phyloP scores from a whole-genome alignment of 2,797 vertebrate species.

The Melanotaenia parkinsoni region DNA sequence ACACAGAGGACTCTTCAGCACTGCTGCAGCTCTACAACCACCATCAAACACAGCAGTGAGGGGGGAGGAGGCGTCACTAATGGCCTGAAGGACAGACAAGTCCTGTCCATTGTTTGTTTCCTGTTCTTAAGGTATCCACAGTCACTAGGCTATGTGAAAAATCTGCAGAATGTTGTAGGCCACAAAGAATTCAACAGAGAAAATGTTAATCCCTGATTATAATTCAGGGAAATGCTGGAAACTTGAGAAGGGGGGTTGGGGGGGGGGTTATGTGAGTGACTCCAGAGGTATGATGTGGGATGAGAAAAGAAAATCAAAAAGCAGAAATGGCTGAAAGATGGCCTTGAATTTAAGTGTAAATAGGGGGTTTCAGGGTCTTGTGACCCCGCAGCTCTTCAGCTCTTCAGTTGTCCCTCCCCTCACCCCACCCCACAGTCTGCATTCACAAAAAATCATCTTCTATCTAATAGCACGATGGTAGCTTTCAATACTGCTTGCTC shows the following conservation, averaged over 20 bases:
- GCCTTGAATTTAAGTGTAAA: neutral
- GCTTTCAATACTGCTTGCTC: conserved; percentile 47
- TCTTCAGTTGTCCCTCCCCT: conserved; percentile 10
- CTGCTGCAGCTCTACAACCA: conserved; percentile 31
- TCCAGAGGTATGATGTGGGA: conserved; percentile 2
- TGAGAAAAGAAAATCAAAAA: conserved; percentile 5
- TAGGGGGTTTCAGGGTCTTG: conserved; percentile 23
- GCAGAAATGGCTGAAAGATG: neutral
- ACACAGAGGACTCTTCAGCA: conserved; percentile 24
- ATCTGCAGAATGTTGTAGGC: conserved; percentile 76
- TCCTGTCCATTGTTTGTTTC: conserved; percentile 48
- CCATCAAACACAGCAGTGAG: conserved; percentile 19
- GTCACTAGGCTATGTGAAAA: conserved; percentile 68
- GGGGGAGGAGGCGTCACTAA: conserved; percentile 14
- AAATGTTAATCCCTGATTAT: conserved; percentile 76
- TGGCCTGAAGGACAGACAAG: conserved; percentile 28
- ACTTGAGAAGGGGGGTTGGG: conserved; percentile 22
- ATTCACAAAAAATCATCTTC: conserved; percentile 31
- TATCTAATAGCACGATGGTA: conserved; percentile 42
- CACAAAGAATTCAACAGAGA: conserved; percentile 56
- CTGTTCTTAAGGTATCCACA: conserved; percentile 62
- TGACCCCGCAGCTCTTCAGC: conserved; percentile 25
- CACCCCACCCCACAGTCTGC: conserved; percentile 11
- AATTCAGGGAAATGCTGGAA: conserved; percentile 53
- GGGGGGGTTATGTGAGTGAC: conserved; percentile 27